Evolutionary conservation across 2,797 vertebrate species (phyloP).

Genomic region (Oryzias dopingdopingensis): DNA sequence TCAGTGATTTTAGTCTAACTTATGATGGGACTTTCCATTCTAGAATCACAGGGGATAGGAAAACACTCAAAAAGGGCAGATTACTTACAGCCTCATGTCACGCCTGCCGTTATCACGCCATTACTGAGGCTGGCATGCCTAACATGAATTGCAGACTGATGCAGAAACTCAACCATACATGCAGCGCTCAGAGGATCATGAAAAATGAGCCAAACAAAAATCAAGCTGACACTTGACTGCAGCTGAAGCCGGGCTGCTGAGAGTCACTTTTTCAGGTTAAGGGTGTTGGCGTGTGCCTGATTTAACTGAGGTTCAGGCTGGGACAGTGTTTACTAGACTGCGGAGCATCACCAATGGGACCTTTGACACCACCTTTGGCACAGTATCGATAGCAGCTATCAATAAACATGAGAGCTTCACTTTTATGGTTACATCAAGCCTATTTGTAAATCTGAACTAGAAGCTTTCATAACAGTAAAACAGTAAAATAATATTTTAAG

Average conservation of each 20-base stretch:
- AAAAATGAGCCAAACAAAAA: not conserved
- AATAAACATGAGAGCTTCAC: too few species aligned
- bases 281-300: too few species aligned
- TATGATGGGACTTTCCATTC: constrained; percentile 54
- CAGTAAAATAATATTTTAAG: too few species aligned
- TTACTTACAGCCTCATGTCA: constrained; percentile 2
- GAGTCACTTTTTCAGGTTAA: not conserved
- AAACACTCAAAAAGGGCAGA: constrained; percentile 22
- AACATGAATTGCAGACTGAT: not conserved
- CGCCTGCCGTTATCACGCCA: not conserved
- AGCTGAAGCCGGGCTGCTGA: not conserved
- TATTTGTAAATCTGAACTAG: too few species aligned
- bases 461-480: too few species aligned
- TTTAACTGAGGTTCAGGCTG: not conserved
- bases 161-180: constrained; percentile 1
- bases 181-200: not conserved
- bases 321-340: not conserved
- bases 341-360: not conserved
- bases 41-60: constrained; percentile 54
- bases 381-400: not conserved
- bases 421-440: too few species aligned
- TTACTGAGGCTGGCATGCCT: not conserved
- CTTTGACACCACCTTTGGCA: not conserved
- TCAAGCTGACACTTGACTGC: not conserved
- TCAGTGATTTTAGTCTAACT: constrained; percentile 48